phyloP scores from a whole-genome alignment of 2,888 invertebrate species.

The Agriopis marginaria region DNA sequence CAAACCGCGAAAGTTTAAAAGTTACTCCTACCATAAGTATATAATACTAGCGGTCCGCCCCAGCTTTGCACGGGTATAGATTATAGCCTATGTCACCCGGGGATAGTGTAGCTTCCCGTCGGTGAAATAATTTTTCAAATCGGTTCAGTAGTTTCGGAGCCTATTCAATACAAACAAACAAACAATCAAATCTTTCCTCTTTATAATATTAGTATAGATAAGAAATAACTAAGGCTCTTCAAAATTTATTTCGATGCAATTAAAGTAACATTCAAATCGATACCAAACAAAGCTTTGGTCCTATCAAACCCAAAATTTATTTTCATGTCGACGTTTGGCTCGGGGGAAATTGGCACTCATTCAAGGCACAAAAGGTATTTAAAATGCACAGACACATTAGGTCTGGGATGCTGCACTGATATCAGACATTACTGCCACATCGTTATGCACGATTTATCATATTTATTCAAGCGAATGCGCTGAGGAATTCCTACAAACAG shows the following conservation, averaged over 20 bases:
- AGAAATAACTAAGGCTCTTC: not conserved
- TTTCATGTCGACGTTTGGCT: constrained; percentile 11
- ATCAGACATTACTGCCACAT: constrained; percentile 54
- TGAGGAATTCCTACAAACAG: constrained; percentile 14
- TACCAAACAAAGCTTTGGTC: constrained; percentile 40
- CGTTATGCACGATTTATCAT: constrained; percentile 52
- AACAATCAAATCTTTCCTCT: too few species aligned
- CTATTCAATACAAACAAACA: too few species aligned
- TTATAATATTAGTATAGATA: too few species aligned
- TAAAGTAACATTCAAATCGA: constrained; percentile 37
- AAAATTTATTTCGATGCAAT: too few species aligned
- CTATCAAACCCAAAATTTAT: not conserved
- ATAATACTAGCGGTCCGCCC: too few species aligned
- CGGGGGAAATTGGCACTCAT: constrained; percentile 43
- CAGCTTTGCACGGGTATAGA: too few species aligned
- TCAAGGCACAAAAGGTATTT: constrained; percentile 47
- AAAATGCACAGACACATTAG: constrained; percentile 53
- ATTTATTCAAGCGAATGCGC: constrained; percentile 24
- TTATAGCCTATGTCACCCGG: too few species aligned
- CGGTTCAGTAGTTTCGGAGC: too few species aligned
- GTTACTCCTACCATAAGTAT: too few species aligned
- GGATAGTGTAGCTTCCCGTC: too few species aligned
- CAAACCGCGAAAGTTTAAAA: too few species aligned
- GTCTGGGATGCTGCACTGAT: constrained; percentile 53
- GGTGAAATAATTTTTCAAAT: too few species aligned